Evolutionary conservation across 2,113 vertebrate genomes (phyloP), one percentile per base, ranked within the genome.

Genomic region (Panurus biarmicus): DNA sequence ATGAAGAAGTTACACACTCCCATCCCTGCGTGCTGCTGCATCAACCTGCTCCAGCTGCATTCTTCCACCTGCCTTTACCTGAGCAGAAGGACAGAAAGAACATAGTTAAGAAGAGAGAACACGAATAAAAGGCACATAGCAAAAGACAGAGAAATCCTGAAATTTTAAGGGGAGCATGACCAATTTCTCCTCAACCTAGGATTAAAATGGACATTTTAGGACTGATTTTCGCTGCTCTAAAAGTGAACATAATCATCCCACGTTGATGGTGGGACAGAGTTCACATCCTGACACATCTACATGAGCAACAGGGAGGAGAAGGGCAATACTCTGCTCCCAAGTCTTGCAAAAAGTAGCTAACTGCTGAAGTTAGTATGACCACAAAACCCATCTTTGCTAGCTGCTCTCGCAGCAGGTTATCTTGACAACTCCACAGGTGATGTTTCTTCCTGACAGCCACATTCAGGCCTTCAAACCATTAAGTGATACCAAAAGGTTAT

Each of bases 401-500:
- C 54, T 95, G 48, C 74, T 86, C 72, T 75, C 24, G 10, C 56
- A 72, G 74, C n/a, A 90, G 16, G 88, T 95, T 97, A 85, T 89
- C 80, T 77, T 80, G 77, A 92, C 80, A 90, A 53, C 93, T 95
- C 87, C 7, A 5, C 82, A 95, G 51, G 89, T 44, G 33, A 47
- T 71, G 50, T 58, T 53, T 42, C 74, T 91, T 93, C 42, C 71
- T 22, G 62, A 75, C 56, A 74, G 56, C 22, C 35, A 33, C 36
- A 22, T 42, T 24, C 82, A 87, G 67, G 89, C 51, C 91, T 94
- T 87, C 33, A 31, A 89, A 81, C 62, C 64, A 53, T 70, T 18
- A 94, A 95, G 14, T 48, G 62, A 87, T 88, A 87, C 47, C 76
- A 72, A 76, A 88, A 96, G 73, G 44, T 71, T 94, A 86, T 85